Percentiles rank a stretch among this genome's conserved stretches.
These are phyloP conservation scores for Drosophila ercepeae DNA, from an alignment of 1,140 invertebrate genomes.

Conservation along the genomic window DNA sequence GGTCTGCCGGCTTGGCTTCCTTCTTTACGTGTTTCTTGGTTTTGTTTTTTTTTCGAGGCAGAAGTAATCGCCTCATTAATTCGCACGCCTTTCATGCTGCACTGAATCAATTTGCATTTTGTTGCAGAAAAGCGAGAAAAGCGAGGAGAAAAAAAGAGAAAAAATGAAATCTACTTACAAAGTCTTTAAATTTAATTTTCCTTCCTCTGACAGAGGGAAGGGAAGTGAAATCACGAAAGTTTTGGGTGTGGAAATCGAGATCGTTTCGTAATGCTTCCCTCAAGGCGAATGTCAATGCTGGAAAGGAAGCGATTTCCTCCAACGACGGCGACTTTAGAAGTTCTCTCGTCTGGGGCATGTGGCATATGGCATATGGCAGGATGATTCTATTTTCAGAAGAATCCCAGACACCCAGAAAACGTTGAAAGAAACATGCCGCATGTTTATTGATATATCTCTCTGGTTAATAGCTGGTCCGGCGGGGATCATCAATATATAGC, in stretches of 20 bases:
- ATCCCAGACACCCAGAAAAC: constrained; percentile 1
- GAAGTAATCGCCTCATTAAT: constrained; percentile 81
- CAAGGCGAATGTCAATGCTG: constrained; percentile 73
- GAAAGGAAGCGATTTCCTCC: constrained; percentile 6
- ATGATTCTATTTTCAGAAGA: constrained; percentile 30
- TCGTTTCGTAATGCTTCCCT: constrained; percentile 64
- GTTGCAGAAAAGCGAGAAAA: constrained; percentile 58
- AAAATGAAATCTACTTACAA: constrained; percentile 75
- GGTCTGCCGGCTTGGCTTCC: constrained; percentile 24
- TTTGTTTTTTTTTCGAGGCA: constrained; percentile 21
- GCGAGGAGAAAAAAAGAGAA: constrained; percentile 3
- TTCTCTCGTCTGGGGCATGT: constrained; percentile 23
- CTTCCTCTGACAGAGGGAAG: constrained; percentile 16
- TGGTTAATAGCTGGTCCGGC: constrained; percentile 8
- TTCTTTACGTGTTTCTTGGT: constrained; percentile 28
- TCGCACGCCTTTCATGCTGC: constrained; percentile 77
- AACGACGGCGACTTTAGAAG: constrained; percentile 31
- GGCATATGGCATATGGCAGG: constrained; percentile 26
- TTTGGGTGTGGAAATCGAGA: constrained; percentile 54
- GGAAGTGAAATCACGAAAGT: constrained; percentile 60
- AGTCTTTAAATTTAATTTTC: constrained; percentile 80
- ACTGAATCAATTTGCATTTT: constrained; percentile 81
- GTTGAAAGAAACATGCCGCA: constrained; percentile 44
- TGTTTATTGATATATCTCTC: constrained; percentile 10
- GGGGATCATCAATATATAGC: constrained; percentile 1